Evolutionary conservation across 2,113 vertebrate species (phyloP), one percentile per base, ranked within the genome.

Genomic region (Uropsilus gracilis): DNA sequence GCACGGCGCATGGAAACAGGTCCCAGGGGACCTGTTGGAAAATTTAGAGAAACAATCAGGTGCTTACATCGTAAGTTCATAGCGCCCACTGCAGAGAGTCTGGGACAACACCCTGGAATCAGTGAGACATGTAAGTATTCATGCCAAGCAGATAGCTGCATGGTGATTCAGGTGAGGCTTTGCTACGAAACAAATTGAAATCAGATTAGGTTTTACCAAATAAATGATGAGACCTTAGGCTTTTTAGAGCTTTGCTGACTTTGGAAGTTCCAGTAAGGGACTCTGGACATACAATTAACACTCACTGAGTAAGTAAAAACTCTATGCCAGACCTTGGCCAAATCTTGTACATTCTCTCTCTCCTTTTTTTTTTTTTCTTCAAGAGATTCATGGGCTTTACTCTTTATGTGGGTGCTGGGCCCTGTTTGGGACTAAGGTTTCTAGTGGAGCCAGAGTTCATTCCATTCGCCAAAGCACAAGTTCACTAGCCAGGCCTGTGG

Each of bases 181-280:
- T 53, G 32, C 14, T n/a, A 22, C 72, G n/a, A 34, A 53, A 90
- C 37, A 7, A 77, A 76, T 90, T 53, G 82, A 89, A 32, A n/a
- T 57, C 72, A 88, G 39, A 84, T 90, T 76, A 94, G 66, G 46
- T 68, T 90, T 61, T 95, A 59, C 46, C 66, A 90, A 84, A 81
- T 68, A 32, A 88, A 61, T 78, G 55, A 85, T 50, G 61, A 86
- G 81, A 61, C 11, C 6, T 86, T 48, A 20, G 55, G 16, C 4
- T 57, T 92, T 91, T 77, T 71, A 81, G 66, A 94, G 30, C 20
- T 81, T 68, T 50, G 57, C 46, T 26, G 42, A 20, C 53, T 86
- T 86, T 42, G 50, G 77, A 85, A 90, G 63, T 92, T 92, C 61
- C n/a, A 57, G 37, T 30, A 76, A 90, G 69, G 61, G 72, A 68